Evolutionary conservation across 2,113 vertebrate genomes (phyloP).

Genomic region (Neofelis nebulosa): DNA sequence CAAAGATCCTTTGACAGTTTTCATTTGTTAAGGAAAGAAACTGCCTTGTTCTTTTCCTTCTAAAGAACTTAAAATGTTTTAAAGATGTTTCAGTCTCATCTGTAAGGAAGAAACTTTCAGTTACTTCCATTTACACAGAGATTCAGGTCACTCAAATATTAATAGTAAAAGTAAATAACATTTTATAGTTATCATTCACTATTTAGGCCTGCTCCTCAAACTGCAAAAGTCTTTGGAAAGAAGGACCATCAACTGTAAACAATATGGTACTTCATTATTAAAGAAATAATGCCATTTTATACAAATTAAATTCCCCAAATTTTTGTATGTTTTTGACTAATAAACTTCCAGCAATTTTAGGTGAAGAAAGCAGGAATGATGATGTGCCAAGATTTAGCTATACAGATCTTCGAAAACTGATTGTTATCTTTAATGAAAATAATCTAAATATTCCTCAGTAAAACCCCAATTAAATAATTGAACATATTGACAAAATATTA

Average conservation of each 20-base stretch:
- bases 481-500: neutral
- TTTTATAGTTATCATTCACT: neutral
- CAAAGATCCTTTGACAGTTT: neutral
- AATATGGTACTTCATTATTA: neutral
- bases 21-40: neutral
- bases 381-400: constrained; percentile 32
- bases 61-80: constrained; percentile 34
- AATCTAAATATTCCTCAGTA: neutral
- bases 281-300: constrained; percentile 35
- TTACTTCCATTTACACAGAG: constrained; percentile 12
- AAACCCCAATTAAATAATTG: neutral
- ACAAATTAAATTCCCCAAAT: constrained; percentile 3
- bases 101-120: neutral
- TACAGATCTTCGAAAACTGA: neutral
- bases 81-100: neutral
- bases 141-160: neutral
- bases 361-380: neutral
- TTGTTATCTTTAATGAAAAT: neutral
- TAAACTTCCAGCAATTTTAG: constrained; percentile 40
- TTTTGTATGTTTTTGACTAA: constrained; percentile 7
- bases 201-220: constrained; percentile 2
- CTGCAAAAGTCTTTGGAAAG: constrained; percentile 15
- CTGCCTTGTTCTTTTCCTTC: neutral
- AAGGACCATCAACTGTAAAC: neutral
- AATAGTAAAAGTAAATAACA: neutral